Base-by-base conservation (phyloP, 1,140 invertebrate species). In the Eriocheir sinensis region DNA sequence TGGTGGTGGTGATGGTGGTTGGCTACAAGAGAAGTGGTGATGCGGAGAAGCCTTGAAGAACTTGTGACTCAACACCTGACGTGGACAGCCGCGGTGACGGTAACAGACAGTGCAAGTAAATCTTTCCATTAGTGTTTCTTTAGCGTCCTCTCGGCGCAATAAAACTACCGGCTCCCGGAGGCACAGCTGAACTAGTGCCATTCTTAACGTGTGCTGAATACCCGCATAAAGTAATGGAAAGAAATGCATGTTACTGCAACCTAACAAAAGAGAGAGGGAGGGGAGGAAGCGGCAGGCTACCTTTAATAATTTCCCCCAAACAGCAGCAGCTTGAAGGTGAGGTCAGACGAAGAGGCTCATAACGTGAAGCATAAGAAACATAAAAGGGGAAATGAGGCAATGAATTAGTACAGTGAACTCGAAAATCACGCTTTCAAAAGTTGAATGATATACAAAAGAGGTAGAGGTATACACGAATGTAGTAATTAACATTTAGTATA, bases 171-270 rank as follows among this genome's bases (percentile, higher is more conserved):
- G n/a, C 1, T 72, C 17, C 60, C 1, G n/a, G 21, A 72, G 27
- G 60, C 27, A 72, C 12, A 21, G 8, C 60, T 72, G 60, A 72
- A 72, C 60, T 72, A 27, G 60, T n/a, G 60, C 60, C 60, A 72
- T 72, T 72, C 60, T n/a, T 72, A n/a, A 72, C 8, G 8, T n/a
- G 60, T 1, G 21, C 60, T n/a, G 27, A 72, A 72, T 72, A 72
- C 27, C 60, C 27, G 0, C 60, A 72, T 72, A 72, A 72, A 72
- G 60, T 72, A 72, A 72, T 72, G 60, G 60, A 72, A 72, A 72
- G 60, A 72, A 72, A 72, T 72, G 60, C 60, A 72, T 72, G 60
- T 72, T n/a, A 72, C 27, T 72, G n/a, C n/a, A 72, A 72, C 60
- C 60, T 72, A 72, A 72, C n/a, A 72, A 72, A 72, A 72, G 21